Conservation (phyloP, 2,888 invertebrate species). For the Idaea straminata region DNA sequence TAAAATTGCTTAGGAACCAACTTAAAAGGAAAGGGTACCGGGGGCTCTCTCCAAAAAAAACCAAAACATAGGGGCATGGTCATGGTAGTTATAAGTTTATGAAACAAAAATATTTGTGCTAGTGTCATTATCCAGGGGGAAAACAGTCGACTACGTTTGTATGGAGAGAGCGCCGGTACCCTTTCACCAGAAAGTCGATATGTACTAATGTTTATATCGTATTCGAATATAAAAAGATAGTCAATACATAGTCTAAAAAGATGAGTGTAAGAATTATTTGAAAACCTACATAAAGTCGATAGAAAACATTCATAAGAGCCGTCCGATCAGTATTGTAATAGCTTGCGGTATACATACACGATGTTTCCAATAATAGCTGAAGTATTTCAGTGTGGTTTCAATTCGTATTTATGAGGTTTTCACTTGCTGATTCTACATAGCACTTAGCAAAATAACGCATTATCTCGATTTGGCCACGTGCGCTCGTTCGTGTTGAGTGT, state of each 20-base stretch:
- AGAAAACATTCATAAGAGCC: conserved; percentile 33
- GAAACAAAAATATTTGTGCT: too few species aligned
- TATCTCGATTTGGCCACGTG: conserved; percentile 2
- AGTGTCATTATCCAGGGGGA: too few species aligned
- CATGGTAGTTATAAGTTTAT: too few species aligned
- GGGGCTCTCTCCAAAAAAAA: too few species aligned
- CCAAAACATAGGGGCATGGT: too few species aligned
- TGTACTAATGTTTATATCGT: neutral
- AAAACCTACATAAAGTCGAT: neutral
- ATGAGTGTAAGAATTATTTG: neutral
- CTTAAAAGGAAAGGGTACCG: too few species aligned
- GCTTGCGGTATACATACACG: conserved; percentile 26
- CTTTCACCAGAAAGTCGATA: too few species aligned
- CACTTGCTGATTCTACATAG: conserved; percentile 14
- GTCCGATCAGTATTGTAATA: conserved; percentile 36
- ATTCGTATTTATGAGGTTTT: conserved; percentile 31
- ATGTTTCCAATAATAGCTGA: conserved; percentile 60
- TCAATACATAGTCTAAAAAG: too few species aligned
- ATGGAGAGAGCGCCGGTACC: too few species aligned
- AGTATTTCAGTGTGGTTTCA: conserved; percentile 40
- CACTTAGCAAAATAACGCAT: conserved; percentile 13
- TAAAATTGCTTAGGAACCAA: neutral
- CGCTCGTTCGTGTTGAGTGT: neutral
- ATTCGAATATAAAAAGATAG: conserved; percentile 7
- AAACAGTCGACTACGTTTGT: too few species aligned